Conservation (phyloP, 2,888 invertebrate genomes). For the Torymus auratus region DNA sequence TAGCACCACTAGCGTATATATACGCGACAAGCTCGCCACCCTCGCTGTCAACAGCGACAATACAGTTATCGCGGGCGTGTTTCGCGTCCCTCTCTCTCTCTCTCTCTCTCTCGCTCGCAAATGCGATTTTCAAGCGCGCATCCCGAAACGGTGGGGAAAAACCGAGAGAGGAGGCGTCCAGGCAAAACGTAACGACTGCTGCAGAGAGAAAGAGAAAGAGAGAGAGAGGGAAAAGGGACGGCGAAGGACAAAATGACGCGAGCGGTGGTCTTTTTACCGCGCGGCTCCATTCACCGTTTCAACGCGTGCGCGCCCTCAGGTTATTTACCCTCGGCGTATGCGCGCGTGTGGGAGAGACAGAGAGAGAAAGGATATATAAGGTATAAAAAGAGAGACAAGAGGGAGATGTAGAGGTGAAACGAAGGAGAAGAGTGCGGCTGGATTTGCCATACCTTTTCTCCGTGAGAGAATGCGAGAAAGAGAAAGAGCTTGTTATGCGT, state of each 20-base stretch:
- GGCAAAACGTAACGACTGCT: no score
- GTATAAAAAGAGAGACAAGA: no score
- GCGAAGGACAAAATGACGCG: conserved; percentile 14
- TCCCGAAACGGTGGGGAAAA: conserved; percentile 4
- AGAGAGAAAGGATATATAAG: neutral
- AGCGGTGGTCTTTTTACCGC: conserved; percentile 17
- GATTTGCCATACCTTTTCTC: no score
- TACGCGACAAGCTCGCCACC: no score
- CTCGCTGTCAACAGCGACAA: conserved; percentile 48
- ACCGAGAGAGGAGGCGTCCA: neutral
- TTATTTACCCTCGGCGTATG: neutral
- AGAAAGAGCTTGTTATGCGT: no score
- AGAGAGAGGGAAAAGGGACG: neutral
- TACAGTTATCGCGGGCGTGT: conserved; percentile 26
- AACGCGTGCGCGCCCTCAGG: neutral
- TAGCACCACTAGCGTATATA: no score
- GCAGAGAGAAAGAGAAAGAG: neutral
- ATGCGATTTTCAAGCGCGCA: conserved; percentile 36
- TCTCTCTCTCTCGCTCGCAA: conserved; percentile 31
- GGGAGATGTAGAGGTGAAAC: no score
- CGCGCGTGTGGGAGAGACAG: neutral
- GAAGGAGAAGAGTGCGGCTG: no score
- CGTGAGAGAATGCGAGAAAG: no score
- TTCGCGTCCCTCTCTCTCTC: no score
- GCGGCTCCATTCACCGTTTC: conserved; percentile 15